phyloP scores from a whole-genome alignment of 2,113 vertebrate species.

The Malurus cyaneus region DNA sequence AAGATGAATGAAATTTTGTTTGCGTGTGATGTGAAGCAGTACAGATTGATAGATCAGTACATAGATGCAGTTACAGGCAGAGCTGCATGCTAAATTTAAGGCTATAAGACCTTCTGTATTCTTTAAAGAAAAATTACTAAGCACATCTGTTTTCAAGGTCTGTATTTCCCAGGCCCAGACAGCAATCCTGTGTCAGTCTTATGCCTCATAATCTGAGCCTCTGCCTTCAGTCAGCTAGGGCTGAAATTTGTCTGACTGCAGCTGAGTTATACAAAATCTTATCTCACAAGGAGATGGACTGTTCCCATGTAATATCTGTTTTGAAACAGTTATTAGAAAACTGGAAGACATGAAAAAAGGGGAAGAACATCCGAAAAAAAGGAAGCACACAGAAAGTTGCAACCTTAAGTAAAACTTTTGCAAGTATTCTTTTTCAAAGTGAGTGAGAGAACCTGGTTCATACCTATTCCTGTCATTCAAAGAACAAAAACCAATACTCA shows the following conservation, averaged over 20 bases:
- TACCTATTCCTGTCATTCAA: not conserved
- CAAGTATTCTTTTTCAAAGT: not conserved
- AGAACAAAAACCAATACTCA: not conserved
- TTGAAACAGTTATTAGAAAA: not conserved
- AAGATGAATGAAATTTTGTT: not conserved
- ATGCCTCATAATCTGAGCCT: not conserved
- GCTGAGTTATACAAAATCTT: not conserved
- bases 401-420: not conserved
- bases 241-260: not conserved
- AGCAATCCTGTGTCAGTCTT: not conserved
- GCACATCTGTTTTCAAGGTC: not conserved
- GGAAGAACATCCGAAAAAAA: not conserved
- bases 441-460: not conserved
- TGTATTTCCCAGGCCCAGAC: not conserved
- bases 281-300: not conserved
- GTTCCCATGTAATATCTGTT: not conserved
- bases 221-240: not conserved
- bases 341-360: not conserved
- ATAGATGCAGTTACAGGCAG: constrained; percentile 58
- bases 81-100: constrained; percentile 42
- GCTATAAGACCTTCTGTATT: not conserved
- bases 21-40: not conserved
- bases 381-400: not conserved
- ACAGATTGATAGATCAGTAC: constrained; percentile 22
- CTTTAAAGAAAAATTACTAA: not conserved